Evolutionary conservation across 2,888 invertebrate species (phyloP), one percentile per base, ranked within the genome.

Genomic region (Athalia rosae): DNA sequence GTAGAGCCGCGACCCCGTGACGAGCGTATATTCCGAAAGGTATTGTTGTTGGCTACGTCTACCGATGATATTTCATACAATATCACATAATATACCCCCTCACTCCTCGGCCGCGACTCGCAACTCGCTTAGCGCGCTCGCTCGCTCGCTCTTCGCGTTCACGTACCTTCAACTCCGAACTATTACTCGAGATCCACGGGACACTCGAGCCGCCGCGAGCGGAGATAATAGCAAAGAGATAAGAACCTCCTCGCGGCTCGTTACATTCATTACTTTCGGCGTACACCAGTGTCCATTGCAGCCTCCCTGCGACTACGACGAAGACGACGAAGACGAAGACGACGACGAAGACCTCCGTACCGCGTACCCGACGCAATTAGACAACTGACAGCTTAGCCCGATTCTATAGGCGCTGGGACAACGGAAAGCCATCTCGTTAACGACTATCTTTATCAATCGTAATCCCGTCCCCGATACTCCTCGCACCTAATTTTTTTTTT

Each of bases 221-320:
- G 84, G 83, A 84, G 86, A 86, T 87, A 85, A 85, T 85, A 84
- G 83, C 84, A 82, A 83, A 79, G 83, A 86, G 86, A 85, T 86
- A 86, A 86, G 71, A 79, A 76, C 79, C 76, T 77, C 79, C 76
- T 77, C 79, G 82, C 81, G 61, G 74, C 82, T 83, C 84, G 84
- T 85, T 82, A 81, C 82, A 82, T 84, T 85, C 81, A 62, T 74
- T 74, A 74, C 74, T 61, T 74, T 74, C 74, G 74, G 74, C 61
- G 74, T 58, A 58, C 45, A 28, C 50, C 67, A 43, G 63, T 11
- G 58, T 58, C 58, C 9, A 7, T 67, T 50, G 67, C 71, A 82
- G 82, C 83, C 82, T 81, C 81, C 79, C 79, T n/a, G n/a, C n/a
- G 81, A 83, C 82, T 82, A 67, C 67, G 50, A 43, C 71, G 71